Evolutionary conservation across 2,797 vertebrate species (phyloP).

Genomic region (Danio kyathit): DNA sequence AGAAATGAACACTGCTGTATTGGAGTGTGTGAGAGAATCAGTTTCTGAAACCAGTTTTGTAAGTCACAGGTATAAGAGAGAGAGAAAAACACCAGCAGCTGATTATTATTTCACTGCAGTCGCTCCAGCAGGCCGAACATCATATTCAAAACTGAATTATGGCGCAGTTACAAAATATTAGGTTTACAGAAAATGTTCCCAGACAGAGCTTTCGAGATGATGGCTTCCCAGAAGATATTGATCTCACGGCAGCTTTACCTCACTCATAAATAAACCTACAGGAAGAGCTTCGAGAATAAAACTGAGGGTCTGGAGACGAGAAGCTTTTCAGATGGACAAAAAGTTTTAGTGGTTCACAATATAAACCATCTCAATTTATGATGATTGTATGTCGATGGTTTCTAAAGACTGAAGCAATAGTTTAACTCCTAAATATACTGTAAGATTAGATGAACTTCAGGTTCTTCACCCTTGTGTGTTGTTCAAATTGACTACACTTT

Average conservation of each 20-base stretch:
- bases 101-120: neutral
- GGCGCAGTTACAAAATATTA: conserved; percentile 26
- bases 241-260: neutral
- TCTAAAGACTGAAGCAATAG: conserved; percentile 2
- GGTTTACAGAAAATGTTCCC: conserved; percentile 19
- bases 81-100: neutral
- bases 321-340: neutral
- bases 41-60: neutral
- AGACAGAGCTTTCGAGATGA: conserved; percentile 14
- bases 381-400: neutral
- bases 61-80: neutral
- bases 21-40: neutral
- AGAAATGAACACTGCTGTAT: neutral
- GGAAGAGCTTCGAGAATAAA: neutral
- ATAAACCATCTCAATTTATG: neutral
- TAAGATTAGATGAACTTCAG: neutral
- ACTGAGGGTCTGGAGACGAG: neutral
- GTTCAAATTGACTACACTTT: too few relatives aligned
- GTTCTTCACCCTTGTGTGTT: too few relatives aligned
- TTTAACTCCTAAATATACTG: neutral
- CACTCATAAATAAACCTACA: neutral
- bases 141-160: conserved; percentile 16
- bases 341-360: neutral
- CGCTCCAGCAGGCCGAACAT: neutral
- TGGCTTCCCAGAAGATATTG: conserved; percentile 10